A percentile compares a stretch with the other conserved stretches of the same genome.
Conservation (phyloP, 2,797 vertebrate species). For the Thamnophis elegans region DNA sequence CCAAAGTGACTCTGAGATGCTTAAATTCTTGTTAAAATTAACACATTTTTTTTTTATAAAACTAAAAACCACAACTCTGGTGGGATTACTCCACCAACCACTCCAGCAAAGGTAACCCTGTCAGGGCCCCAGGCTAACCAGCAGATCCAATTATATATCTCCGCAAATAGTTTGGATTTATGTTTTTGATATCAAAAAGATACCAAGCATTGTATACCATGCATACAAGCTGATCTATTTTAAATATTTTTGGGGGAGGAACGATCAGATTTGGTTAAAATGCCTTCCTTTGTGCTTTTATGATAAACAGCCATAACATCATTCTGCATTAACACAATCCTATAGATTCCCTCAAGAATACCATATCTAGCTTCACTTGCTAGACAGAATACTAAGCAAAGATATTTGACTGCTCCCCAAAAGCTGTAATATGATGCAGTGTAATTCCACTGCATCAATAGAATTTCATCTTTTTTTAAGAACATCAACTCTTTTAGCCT, state of each 20-base stretch:
- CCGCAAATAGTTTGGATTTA: not conserved
- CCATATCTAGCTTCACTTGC: not conserved
- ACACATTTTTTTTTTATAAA: not conserved
- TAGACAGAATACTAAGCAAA: not conserved
- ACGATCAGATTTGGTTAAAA: not conserved
- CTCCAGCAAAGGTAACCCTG: not conserved
- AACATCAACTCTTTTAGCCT: not conserved
- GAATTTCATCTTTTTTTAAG: slow-evolving; percentile 10
- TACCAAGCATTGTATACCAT: not conserved
- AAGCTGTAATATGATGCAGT: not conserved
- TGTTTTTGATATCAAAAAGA: not conserved
- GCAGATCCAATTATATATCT: not conserved
- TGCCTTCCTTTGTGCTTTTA: not conserved
- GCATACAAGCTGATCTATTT: not conserved
- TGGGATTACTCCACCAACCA: not conserved
- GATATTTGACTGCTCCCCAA: slow-evolving; percentile 6
- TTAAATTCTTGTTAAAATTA: not conserved
- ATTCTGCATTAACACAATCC: not conserved
- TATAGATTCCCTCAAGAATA: not conserved
- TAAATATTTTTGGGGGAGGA: not conserved
- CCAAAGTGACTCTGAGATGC: not conserved
- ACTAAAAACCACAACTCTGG: not conserved
- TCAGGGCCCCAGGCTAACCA: not conserved
- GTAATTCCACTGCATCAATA: not conserved
- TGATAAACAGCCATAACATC: not conserved